These are phyloP conservation scores for Azorinus chamasolen DNA, from an alignment of 2,888 invertebrate species.

Conservation along the genomic window DNA sequence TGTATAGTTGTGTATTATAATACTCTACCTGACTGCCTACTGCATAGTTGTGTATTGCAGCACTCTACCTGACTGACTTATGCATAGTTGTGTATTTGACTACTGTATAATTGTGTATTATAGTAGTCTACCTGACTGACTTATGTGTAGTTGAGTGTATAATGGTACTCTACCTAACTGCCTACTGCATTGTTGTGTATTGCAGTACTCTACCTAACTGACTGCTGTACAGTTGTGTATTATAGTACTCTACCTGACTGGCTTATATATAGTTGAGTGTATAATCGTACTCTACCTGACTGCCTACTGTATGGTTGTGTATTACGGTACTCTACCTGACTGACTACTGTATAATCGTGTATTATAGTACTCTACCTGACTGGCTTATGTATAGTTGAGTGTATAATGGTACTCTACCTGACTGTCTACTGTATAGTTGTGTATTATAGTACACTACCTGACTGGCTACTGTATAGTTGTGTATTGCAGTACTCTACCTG, in stretches of 20 bases:
- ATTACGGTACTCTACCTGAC: constrained; percentile 95
- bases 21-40: constrained; percentile 94
- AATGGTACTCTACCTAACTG: constrained; percentile 94
- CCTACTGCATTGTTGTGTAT: constrained; percentile 95
- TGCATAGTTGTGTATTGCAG: constrained; percentile 97
- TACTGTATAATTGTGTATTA: constrained; percentile 98
- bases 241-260: constrained; percentile 95
- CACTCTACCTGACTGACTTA: constrained; percentile 93
- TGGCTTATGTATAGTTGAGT: constrained; percentile 97
- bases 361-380: constrained; percentile 93
- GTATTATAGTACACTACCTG: constrained; percentile 95
- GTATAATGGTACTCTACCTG: constrained; percentile 95
- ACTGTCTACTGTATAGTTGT: constrained; percentile 96
- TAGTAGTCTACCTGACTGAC: constrained; percentile 92
- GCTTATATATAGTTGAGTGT: constrained; percentile 97
- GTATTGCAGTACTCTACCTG: constrained; percentile 91
- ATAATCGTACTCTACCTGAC: constrained; percentile 93
- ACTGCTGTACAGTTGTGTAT: constrained; percentile 97
- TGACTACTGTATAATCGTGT: constrained; percentile 96
- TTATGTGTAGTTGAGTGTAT: constrained; percentile 97
- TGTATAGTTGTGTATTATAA: constrained; percentile 97
- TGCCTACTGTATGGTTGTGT: constrained; percentile 96
- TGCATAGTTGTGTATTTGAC: constrained; percentile 97
- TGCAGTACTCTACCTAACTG: constrained; percentile 94
- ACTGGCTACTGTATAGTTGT: constrained; percentile 96